phyloP scores from a whole-genome alignment of 2,797 vertebrate genomes.

The Spinus pinus region DNA sequence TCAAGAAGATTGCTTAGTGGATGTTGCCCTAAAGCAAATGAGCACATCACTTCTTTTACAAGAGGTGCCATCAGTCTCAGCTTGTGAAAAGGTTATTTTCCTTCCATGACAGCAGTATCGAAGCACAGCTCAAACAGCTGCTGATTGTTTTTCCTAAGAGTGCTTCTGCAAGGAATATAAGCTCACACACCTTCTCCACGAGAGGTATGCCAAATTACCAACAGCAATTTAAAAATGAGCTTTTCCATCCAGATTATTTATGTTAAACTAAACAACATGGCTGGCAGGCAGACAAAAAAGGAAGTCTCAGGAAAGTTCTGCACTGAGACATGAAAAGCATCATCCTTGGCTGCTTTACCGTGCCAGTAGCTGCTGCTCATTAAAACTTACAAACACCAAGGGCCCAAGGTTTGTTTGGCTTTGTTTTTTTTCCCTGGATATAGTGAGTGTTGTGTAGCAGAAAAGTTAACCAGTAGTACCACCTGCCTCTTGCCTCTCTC shows the following conservation, averaged over 20 bases:
- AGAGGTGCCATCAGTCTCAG: neutral
- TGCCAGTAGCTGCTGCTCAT: neutral
- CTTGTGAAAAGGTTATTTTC: neutral
- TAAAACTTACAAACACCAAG: neutral
- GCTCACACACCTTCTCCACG: neutral
- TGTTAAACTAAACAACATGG: neutral
- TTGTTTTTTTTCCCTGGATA: neutral
- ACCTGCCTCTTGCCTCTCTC: neutral
- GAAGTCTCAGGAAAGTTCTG: neutral
- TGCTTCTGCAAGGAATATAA: neutral
- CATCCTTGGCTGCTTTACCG: neutral
- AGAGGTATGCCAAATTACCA: neutral
- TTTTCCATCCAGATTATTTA: neutral
- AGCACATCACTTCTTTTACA: neutral
- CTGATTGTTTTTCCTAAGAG: neutral
- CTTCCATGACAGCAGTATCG: neutral
- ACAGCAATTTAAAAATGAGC: neutral
- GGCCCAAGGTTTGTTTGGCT: neutral
- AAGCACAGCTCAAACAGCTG: neutral
- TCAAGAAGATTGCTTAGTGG: neutral
- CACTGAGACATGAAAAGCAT: neutral
- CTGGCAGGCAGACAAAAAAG: conserved; percentile 13
- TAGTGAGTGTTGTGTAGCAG: neutral
- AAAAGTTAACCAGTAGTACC: neutral
- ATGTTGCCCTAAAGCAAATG: neutral